phyloP scores from a whole-genome alignment of 2,888 invertebrate genomes.

The Isotomurus palustris region DNA sequence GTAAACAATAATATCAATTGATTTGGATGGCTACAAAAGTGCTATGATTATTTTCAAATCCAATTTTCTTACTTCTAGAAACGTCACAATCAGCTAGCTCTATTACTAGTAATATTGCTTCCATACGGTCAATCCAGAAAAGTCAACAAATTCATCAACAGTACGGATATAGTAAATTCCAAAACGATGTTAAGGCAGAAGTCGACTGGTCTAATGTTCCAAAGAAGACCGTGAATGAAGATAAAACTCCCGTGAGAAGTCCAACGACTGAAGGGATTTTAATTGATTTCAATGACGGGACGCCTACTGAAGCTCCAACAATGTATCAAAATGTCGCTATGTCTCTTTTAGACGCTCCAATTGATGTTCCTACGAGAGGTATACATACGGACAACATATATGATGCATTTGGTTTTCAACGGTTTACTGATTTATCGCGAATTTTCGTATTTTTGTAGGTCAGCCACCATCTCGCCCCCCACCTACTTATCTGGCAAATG shows the following conservation, averaged over 20 bases:
- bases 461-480: constrained; percentile 23
- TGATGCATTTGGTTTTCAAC: too few relatives aligned
- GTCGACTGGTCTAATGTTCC: constrained; percentile 48
- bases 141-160: constrained; percentile 56
- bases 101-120: constrained; percentile 29
- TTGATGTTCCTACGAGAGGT: constrained; percentile 58
- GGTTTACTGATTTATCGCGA: too few relatives aligned
- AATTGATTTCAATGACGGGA: constrained; percentile 66
- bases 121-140: constrained; percentile 39
- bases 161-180: constrained; percentile 76
- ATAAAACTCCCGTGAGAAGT: constrained; percentile 46
- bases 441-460: constrained; percentile 16
- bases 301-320: constrained; percentile 18
- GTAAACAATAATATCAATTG: constrained; percentile 47
- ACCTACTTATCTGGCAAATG: constrained; percentile 21
- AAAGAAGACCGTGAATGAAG: constrained; percentile 40
- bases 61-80: too few relatives aligned
- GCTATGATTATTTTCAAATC: too few relatives aligned
- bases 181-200: constrained; percentile 60
- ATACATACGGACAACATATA: too few relatives aligned
- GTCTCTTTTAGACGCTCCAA: constrained; percentile 68
- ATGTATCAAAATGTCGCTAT: constrained; percentile 45
- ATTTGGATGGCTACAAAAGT: too few relatives aligned
- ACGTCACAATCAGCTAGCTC: constrained; percentile 20
- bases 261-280: constrained; percentile 62